Conservation (phyloP, 2,797 vertebrate species). For the Zalophus californianus region DNA sequence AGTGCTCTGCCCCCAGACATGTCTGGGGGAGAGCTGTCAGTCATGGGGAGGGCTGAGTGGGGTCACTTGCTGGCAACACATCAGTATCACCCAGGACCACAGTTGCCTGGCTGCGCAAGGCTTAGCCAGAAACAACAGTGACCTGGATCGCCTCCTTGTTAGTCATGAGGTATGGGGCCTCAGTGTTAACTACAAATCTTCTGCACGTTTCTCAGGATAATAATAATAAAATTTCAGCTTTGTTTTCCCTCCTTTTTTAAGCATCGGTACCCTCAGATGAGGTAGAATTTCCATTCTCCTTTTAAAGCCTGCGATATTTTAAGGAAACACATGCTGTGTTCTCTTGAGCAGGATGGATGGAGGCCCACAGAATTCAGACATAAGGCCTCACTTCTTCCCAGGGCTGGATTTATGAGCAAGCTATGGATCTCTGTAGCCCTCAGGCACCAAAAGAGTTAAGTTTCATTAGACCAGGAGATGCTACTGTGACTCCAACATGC, state of each 20-base stretch:
- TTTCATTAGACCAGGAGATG: constrained; percentile 70
- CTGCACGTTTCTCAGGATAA: constrained; percentile 34
- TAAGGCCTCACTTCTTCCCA: not conserved
- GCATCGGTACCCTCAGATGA: not conserved
- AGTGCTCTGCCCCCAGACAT: not conserved
- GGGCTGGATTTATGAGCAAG: constrained; percentile 61
- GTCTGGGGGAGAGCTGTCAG: rapidly evolving
- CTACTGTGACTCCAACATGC: constrained; percentile 51
- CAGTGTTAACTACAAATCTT: constrained; percentile 67
- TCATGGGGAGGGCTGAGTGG: not conserved
- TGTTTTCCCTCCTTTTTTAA: not conserved
- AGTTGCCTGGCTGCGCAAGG: not conserved
- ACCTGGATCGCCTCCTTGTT: constrained; percentile 74
- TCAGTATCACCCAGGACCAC: not conserved
- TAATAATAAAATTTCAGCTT: not conserved
- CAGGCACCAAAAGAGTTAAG: constrained; percentile 59
- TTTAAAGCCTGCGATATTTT: constrained; percentile 47
- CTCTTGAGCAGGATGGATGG: not conserved
- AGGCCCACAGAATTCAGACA: not conserved
- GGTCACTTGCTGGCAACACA: not conserved
- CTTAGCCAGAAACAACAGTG: constrained; percentile 41
- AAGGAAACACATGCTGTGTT: constrained; percentile 38
- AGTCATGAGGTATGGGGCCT: constrained; percentile 62
- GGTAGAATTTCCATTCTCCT: not conserved
- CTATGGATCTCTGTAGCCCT: not conserved